Percentiles rank a stretch among this genome's conserved stretches.
phyloP scores from a whole-genome alignment of 2,888 invertebrate species.

The Thera obeliscata region DNA sequence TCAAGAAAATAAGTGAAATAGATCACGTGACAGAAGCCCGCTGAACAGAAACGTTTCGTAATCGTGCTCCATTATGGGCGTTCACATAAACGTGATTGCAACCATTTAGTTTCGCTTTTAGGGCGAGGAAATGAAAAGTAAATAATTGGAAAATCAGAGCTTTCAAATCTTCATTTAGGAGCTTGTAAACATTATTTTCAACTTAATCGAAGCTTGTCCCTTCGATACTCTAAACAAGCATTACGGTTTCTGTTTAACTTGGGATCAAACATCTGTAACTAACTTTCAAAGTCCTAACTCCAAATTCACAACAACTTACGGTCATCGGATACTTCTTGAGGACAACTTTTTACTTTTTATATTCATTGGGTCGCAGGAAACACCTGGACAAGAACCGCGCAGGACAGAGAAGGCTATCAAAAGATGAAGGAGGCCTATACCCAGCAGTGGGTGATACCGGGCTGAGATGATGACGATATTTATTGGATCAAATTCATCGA shows the following conservation, averaged over 20 bases:
- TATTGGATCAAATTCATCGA: no score
- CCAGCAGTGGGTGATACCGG: no score
- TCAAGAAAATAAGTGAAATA: neutral
- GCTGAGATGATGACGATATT: no score
- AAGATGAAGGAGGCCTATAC: no score
- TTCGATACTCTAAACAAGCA: neutral
- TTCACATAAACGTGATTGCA: neutral
- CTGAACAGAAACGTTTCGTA: neutral
- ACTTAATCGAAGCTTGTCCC: neutral
- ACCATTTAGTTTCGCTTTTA: neutral
- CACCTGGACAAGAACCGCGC: no score
- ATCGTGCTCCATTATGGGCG: neutral
- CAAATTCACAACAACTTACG: neutral
- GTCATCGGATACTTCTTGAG: no score
- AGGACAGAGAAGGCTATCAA: no score
- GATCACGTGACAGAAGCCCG: neutral
- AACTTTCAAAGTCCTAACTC: neutral
- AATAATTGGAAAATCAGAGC: neutral
- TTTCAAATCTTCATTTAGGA: neutral
- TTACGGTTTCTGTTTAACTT: neutral
- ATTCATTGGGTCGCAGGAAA: no score
- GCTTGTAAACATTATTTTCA: neutral
- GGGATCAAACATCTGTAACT: neutral
- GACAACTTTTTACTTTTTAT: no score
- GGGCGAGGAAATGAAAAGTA: neutral